A percentile compares a stretch with the other conserved stretches of the same genome.
Conservation (phyloP, 2,113 vertebrate genomes). For the Bubo scandiacus region DNA sequence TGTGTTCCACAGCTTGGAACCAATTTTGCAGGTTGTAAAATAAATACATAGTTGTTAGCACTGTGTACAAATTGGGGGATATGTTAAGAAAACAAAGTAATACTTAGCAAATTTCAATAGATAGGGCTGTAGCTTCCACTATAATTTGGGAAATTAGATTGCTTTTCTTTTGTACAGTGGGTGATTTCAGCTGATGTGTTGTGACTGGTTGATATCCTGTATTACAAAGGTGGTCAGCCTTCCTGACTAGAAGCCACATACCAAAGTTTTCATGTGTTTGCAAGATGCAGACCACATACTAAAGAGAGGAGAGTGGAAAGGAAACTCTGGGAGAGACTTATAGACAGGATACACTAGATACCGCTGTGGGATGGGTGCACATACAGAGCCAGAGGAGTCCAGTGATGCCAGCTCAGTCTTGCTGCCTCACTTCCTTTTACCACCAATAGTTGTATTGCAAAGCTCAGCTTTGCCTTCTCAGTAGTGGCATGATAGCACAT, state of each 20-base stretch:
- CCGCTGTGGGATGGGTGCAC: not conserved
- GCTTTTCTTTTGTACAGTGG: not conserved
- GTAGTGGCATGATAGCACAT: not conserved
- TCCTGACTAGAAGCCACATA: not conserved
- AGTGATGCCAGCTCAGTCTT: not conserved
- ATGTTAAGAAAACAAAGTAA: not conserved
- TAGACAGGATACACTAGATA: not conserved
- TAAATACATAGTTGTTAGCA: not conserved
- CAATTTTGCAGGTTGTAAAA: not conserved
- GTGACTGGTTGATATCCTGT: not conserved
- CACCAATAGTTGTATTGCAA: not conserved
- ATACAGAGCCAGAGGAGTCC: not conserved
- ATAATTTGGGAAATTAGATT: not conserved
- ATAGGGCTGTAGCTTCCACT: not conserved
- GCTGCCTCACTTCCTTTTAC: not conserved
- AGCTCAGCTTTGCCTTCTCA: not conserved
- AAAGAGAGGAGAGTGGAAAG: not conserved
- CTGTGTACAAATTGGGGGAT: not conserved
- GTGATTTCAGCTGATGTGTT: not conserved
- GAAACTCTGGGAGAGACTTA: not conserved
- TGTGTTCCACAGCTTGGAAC: not conserved
- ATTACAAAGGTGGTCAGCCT: not conserved
- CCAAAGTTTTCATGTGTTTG: not conserved
- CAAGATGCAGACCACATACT: not conserved
- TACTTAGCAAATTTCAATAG: not conserved